These are phyloP conservation scores for Sebastolobus altivelis DNA, from an alignment of 2,797 vertebrate genomes.

Conservation along the genomic window DNA sequence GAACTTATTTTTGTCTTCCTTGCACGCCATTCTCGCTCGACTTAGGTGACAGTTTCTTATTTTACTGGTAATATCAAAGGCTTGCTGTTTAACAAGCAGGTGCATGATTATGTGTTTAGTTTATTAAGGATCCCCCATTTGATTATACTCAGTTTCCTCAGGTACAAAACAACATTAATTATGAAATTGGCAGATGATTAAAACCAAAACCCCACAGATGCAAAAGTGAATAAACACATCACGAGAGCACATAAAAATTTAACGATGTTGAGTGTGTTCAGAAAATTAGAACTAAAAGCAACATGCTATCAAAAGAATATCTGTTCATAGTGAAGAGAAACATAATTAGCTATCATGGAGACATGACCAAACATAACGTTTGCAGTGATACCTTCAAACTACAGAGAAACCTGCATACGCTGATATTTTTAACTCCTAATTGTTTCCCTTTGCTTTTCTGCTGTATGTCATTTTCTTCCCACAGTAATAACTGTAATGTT, in stretches of 20 bases:
- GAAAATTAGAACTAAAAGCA: neutral
- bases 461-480: neutral
- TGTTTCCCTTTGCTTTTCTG: neutral
- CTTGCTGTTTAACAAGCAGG: neutral
- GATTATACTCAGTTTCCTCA: neutral
- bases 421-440: neutral
- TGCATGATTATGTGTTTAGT: neutral
- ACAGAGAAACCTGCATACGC: neutral
- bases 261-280: neutral
- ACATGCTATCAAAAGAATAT: neutral
- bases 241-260: neutral
- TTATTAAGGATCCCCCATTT: neutral
- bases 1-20: neutral
- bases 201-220: neutral
- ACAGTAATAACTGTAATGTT: conserved; percentile 17
- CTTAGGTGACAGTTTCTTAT: neutral
- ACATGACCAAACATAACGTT: neutral
- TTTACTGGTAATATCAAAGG: conserved; percentile 1
- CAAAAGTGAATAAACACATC: conserved; percentile 12
- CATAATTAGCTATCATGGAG: neutral
- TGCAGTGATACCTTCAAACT: neutral
- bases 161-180: conserved; percentile 29
- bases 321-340: neutral
- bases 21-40: neutral
- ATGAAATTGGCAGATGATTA: neutral